Conservation (phyloP, 2,888 invertebrate species). For the Drosophila limbata region DNA sequence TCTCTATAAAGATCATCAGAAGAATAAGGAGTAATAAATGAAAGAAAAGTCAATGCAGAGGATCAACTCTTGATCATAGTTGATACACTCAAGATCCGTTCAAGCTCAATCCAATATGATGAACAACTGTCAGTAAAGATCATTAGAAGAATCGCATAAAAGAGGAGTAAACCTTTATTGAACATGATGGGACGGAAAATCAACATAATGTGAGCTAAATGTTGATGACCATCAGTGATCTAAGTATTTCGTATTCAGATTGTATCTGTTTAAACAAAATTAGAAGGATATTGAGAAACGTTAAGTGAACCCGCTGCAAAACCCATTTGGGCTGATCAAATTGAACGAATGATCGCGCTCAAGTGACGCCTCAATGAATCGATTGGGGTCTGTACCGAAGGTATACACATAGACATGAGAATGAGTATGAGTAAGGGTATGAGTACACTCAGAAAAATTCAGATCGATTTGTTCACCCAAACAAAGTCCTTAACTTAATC, state of each 20-base stretch:
- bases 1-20: background rate
- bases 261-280: conserved; percentile 38
- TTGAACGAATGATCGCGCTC: conserved; percentile 44
- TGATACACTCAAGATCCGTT: background rate
- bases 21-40: too few species aligned
- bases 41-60: background rate
- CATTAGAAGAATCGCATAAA: background rate
- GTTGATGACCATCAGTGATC: conserved; percentile 40
- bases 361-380: conserved; percentile 64
- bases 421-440: background rate
- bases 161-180: background rate
- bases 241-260: conserved; percentile 32
- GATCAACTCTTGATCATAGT: background rate
- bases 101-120: background rate
- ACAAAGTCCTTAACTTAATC: too few species aligned
- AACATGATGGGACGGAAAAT: conserved; percentile 4
- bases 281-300: conserved; percentile 22
- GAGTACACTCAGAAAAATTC: background rate
- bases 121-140: background rate
- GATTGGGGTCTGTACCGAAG: conserved; percentile 1
- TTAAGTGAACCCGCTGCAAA: conserved; percentile 10
- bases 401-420: background rate
- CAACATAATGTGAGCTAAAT: conserved; percentile 6
- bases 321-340: conserved; percentile 36
- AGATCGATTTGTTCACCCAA: too few species aligned